phyloP scores from a whole-genome alignment of 1,140 invertebrate genomes.

The Carposina sasakii region DNA sequence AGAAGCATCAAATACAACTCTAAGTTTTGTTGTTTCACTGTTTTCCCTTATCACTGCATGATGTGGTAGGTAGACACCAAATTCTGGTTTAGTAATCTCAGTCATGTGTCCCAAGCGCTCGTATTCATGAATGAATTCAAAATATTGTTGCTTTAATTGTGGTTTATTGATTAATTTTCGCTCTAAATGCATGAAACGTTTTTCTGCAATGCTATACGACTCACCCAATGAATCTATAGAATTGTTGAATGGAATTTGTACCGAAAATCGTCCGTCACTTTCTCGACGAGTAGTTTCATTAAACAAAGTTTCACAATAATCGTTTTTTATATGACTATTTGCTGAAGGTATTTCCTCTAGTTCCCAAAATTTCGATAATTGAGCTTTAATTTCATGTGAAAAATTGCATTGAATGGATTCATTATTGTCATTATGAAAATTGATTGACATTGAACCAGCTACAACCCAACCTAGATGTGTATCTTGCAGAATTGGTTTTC shows the following conservation, averaged over 20 bases:
- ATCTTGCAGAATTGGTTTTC: slow-evolving; percentile 9
- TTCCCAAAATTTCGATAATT: slow-evolving; percentile 11
- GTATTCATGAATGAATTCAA: slow-evolving; percentile 49
- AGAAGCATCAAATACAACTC: neutral
- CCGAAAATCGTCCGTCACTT: slow-evolving; percentile 24
- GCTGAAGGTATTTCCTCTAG: slow-evolving; percentile 9
- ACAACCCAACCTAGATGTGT: slow-evolving; percentile 13
- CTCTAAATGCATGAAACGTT: slow-evolving; percentile 23
- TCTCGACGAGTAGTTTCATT: slow-evolving; percentile 18
- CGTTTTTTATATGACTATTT: neutral
- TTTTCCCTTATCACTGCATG: neutral
- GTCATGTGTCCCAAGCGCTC: slow-evolving; percentile 45
- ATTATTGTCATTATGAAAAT: neutral
- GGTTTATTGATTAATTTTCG: slow-evolving; percentile 15
- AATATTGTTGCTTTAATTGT: slow-evolving; percentile 32
- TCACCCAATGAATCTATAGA: slow-evolving; percentile 19
- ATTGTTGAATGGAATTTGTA: slow-evolving; percentile 24
- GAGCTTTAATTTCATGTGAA: slow-evolving; percentile 6
- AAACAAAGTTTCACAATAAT: slow-evolving; percentile 27
- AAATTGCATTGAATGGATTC: too few relatives aligned
- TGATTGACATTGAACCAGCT: neutral
- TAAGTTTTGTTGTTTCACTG: neutral
- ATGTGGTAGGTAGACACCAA: neutral
- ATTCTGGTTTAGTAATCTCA: slow-evolving; percentile 5
- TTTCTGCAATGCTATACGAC: slow-evolving; percentile 23